Base-by-base conservation (phyloP, 2,888 invertebrate genomes). In the Drosophila anomelani region DNA sequence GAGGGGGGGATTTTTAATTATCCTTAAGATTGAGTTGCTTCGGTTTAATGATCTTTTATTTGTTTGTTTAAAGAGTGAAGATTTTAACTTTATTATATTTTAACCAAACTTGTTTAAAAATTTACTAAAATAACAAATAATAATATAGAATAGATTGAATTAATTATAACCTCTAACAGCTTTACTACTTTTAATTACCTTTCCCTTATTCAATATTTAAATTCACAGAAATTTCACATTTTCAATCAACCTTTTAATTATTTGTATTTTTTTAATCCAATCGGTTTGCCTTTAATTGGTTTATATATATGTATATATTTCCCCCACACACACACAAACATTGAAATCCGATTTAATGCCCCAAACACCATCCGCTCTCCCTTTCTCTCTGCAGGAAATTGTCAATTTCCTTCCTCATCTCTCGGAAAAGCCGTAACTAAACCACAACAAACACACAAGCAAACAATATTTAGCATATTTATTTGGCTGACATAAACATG, bases 401-500 rank as follows among this genome's bases (percentile, higher is more conserved):
- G 56, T 49, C 68, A 56, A 68, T 68, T 68, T 68, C 68, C 68
- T 68, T 56, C 49, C 68, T 41, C 68, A 41, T 68, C 49, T 43
- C 29, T 20, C 12, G 34, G 26, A 46, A 43, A 63, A 59, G 20
- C 73, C 53, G 38, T 47, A 46, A 72, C 57, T 59, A 66, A 73
- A 57, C 69, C 77, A 75, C 81, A 63, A 55, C 54, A 70, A 55
- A 66, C 49, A 68, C 41, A 70, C 43, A 46, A 56, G 56, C 67
- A 69, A 75, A 75, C 74, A 78, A 59, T 68, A 59, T 82, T 85
- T 80, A 59, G 60, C 75, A 69, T 70, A 80, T 73, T 74, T 75
- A 77, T 82, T 85, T 80, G 55, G 57, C 59, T 63, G 68, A 68
- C 68, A 68, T 68, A 57, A 68, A 71, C 55, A 75, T 87, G 77